Percentiles rank a stretch among this genome's conserved stretches.
phyloP scores from a whole-genome alignment of 2,113 vertebrate genomes.

The Edolisoma coerulescens region DNA sequence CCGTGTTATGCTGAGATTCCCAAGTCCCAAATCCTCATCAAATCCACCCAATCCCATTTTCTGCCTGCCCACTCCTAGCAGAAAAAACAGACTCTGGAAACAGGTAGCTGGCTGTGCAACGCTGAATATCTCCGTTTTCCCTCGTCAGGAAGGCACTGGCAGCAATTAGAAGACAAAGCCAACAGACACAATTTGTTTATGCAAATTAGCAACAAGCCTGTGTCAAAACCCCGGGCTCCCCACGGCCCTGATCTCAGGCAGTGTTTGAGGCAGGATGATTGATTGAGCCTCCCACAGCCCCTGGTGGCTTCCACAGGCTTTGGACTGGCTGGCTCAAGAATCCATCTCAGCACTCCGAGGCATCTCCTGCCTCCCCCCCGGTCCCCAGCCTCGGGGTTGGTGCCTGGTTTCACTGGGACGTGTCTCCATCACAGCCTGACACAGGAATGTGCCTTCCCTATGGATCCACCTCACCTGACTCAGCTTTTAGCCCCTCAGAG shows the following conservation, averaged over 20 bases:
- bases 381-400: neutral
- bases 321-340: neutral
- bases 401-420: accelerated
- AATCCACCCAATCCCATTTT: neutral
- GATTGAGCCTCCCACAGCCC: neutral
- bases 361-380: neutral
- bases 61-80: neutral
- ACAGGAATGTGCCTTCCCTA: accelerated
- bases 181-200: neutral
- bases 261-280: neutral
- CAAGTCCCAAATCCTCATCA: neutral
- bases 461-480: neutral
- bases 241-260: neutral
- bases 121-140: neutral
- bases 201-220: neutral
- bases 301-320: neutral
- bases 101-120: neutral
- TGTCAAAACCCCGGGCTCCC: neutral
- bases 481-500: neutral
- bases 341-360: neutral
- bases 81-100: neutral
- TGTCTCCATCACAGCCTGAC: neutral
- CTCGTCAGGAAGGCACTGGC: neutral
- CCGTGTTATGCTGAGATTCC: neutral
- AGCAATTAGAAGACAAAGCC: neutral